phyloP scores from a whole-genome alignment of 1,140 invertebrate species.

The Drosophila novamexicana region DNA sequence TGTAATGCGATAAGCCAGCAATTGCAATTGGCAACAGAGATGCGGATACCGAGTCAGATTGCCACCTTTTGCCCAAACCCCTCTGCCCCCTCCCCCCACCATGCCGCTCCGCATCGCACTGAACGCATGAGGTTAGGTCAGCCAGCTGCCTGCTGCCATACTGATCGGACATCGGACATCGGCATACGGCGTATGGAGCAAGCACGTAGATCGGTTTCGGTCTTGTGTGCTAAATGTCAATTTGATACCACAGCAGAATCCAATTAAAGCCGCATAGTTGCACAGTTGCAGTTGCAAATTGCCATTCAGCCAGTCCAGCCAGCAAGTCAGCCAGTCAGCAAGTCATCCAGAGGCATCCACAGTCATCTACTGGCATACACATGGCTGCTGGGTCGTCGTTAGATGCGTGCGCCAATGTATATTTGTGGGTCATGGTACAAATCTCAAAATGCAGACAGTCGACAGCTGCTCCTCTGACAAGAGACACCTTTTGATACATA shows the following conservation, averaged over 20 bases:
- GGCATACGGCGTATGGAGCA: constrained; percentile 10
- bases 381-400: constrained; percentile 50
- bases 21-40: constrained; percentile 47
- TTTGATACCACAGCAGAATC: constrained; percentile 73
- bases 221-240: constrained; percentile 78
- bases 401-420: constrained; percentile 75
- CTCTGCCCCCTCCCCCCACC: neutral
- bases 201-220: constrained; percentile 20
- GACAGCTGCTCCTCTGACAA: constrained; percentile 68
- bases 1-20: constrained; percentile 74
- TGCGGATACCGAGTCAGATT: constrained; percentile 30
- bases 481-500: constrained; percentile 78
- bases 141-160: constrained; percentile 22
- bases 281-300: constrained; percentile 74
- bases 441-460: constrained; percentile 59
- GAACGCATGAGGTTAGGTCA: constrained; percentile 76
- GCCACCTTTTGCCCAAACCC: neutral
- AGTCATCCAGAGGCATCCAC: neutral
- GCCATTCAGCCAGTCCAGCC: constrained; percentile 28
- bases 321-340: neutral
- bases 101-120: neutral
- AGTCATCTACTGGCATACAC: neutral
- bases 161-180: constrained; percentile 33
- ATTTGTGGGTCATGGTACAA: constrained; percentile 81
- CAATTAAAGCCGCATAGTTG: constrained; percentile 69